Evolutionary conservation across 2,113 vertebrate genomes (phyloP), one percentile per base, ranked within the genome.

Genomic region (Hypocryptadius cinnamomeus): DNA sequence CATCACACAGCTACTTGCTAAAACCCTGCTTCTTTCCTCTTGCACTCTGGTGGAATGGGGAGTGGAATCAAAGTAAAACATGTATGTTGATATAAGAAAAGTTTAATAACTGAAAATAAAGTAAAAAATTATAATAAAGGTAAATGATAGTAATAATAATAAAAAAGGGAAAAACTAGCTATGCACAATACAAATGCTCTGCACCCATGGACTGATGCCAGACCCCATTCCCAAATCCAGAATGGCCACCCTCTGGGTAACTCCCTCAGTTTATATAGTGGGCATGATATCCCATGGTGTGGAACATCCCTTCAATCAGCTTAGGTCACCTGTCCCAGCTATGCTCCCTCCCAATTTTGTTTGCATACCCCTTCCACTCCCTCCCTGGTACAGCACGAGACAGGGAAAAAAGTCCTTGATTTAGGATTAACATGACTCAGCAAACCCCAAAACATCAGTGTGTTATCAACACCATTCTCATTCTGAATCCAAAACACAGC

Each of bases 231-330:
- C 7, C 11, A 6, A 66, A 51, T 2, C 15, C 11, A 60, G 45
- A n/a, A 0, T 11, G 13, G 24, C 33, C 4, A 2, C 7, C 4
- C 11, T 33, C 4, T 15, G 21, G n/a, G 40, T 47, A 18, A 61
- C 9, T 69, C 39, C 8, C n/a, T 23, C 25, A 23, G 65, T 72
- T 85, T 40, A 40, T 23, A 45, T 0, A 57, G 24, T 13, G 8
- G 17, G 33, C 14, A 44, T 33, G 23, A 37, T 1, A 1, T 33
- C 11, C 56, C 5, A 4, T 6, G 14, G 12, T 21, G 19, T 48
- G 33, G 37, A 65, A 51, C 9, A 51, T 4, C 20, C 65, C 23
- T 64, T 30, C 8, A 19, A 22, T 10, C 59, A 45, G 44, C 33
- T 64, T 7, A 5, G 57, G 33, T 6, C 64, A 30, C 13, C 35